Evolutionary conservation across 2,113 vertebrate genomes (phyloP).

Genomic region (Dicaeum eximium): DNA sequence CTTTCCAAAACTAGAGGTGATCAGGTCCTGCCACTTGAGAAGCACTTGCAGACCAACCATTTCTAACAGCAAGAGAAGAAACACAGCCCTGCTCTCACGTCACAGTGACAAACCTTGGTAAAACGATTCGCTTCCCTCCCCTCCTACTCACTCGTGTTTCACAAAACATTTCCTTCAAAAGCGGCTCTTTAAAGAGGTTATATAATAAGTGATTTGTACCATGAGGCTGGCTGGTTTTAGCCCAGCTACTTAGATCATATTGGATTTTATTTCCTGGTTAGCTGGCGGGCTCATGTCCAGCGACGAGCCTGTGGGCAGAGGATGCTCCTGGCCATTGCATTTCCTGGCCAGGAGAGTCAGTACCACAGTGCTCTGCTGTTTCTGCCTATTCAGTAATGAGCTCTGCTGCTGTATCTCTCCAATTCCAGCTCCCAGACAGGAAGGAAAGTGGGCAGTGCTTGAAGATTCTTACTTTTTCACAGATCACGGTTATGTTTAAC

Average conservation of each 20-base stretch:
- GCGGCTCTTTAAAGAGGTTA: conserved; percentile 24
- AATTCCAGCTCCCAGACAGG: conserved; percentile 74
- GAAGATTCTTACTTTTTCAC: conserved; percentile 78
- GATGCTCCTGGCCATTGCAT: not conserved
- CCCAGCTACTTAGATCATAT: not conserved
- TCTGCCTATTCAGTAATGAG: conserved; percentile 24
- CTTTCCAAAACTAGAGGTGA: not conserved
- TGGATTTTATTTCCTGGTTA: not conserved
- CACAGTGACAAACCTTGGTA: conserved; percentile 21
- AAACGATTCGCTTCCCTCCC: not conserved
- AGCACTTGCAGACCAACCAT: not conserved
- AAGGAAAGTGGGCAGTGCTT: conserved; percentile 76
- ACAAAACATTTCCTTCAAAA: not conserved
- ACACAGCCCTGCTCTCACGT: not conserved
- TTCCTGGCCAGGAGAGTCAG: not conserved
- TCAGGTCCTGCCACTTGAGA: not conserved
- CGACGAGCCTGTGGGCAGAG: not conserved
- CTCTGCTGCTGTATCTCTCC: conserved; percentile 8
- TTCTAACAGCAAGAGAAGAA: not conserved
- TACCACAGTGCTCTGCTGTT: not conserved
- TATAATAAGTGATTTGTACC: not conserved
- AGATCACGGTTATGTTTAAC: conserved; percentile 71
- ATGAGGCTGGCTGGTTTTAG: conserved; percentile 16
- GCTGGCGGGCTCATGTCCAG: not conserved
- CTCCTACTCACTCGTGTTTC: not conserved